A percentile compares a stretch with the other conserved stretches of the same genome.
These are phyloP conservation scores for Dromas ardeola DNA, from an alignment of 2,113 vertebrate genomes.

Conservation along the genomic window DNA sequence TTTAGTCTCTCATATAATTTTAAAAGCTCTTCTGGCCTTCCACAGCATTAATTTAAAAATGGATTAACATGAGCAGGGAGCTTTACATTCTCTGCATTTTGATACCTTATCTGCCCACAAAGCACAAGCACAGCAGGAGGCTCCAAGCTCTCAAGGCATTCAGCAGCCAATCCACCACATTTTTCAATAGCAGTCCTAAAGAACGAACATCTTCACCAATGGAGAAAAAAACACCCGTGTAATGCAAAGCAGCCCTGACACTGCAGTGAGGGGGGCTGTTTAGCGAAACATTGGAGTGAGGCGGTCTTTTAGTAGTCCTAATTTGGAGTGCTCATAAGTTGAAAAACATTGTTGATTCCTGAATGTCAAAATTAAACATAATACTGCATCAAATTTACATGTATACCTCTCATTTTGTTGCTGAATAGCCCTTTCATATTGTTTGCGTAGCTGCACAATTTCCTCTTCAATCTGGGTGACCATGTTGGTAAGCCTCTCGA, in stretches of 20 bases:
- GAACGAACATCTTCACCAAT: neutral
- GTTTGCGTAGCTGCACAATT: conserved; percentile 76
- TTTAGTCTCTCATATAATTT: neutral
- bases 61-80: neutral
- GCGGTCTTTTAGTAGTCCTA: neutral
- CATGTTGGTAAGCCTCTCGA: conserved; percentile 74
- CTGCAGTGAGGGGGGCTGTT: neutral
- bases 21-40: neutral
- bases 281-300: fast-evolving
- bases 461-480: conserved; percentile 77
- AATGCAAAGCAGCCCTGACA: neutral
- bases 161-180: neutral
- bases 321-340: neutral
- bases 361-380: neutral
- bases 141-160: neutral
- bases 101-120: neutral
- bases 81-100: neutral
- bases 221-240: neutral
- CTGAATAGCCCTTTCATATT: conserved; percentile 75
- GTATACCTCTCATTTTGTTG: conserved; percentile 81
- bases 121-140: neutral
- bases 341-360: neutral
- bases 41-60: neutral
- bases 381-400: neutral
- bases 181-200: neutral